Percentiles rank a stretch among this genome's conserved stretches.
These are phyloP conservation scores for Pelecanoides urinatrix DNA, from an alignment of 2,113 vertebrate genomes.

Conservation along the genomic window DNA sequence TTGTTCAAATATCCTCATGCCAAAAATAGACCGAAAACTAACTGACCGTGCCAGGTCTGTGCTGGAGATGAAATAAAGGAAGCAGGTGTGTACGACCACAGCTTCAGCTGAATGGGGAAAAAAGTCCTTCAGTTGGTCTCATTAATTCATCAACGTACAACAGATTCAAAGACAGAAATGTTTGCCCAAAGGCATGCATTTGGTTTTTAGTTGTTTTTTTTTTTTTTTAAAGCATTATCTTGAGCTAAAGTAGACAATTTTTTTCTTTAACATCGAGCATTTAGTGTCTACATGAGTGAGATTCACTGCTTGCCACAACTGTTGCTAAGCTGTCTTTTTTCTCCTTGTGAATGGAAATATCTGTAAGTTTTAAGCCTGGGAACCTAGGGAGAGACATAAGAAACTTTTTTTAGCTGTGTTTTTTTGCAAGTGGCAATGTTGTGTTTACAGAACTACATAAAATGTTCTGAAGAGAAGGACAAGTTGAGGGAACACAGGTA, in stretches of 20 bases:
- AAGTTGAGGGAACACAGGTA: background rate
- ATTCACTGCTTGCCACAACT: background rate
- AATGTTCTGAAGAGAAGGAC: background rate
- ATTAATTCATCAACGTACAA: background rate
- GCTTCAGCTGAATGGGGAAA: background rate
- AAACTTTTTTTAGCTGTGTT: background rate
- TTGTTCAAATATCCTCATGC: constrained; percentile 6
- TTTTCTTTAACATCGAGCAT: background rate
- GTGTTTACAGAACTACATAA: background rate
- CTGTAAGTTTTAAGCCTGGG: background rate
- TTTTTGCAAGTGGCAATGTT: background rate
- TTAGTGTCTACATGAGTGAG: background rate
- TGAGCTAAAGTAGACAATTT: background rate
- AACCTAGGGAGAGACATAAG: background rate
- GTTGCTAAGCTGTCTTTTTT: background rate
- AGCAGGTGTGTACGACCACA: background rate
- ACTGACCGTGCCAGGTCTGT: background rate
- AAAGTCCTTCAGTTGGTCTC: background rate
- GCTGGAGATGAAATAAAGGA: background rate
- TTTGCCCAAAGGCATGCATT: background rate
- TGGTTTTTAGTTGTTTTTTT: background rate
- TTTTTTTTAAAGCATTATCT: background rate
- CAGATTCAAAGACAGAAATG: background rate
- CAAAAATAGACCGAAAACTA: background rate
- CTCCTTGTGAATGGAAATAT: background rate